Evolutionary conservation across 64 coral and sea anemone genomes (phyloP).

Genomic region (Stichodactyla helianthus): DNA sequence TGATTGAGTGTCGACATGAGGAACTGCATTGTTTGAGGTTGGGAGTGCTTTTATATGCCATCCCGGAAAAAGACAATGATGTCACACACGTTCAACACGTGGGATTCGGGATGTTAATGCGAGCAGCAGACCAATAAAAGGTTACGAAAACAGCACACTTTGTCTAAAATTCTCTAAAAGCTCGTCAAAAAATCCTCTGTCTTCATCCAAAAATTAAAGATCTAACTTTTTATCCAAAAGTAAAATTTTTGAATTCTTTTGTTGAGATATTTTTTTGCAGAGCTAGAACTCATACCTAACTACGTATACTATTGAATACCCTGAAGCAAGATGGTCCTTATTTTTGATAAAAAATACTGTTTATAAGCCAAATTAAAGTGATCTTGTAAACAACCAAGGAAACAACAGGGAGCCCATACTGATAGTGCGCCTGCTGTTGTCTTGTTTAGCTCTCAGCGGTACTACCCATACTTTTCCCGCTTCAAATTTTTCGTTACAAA

Average conservation of each 20-base stretch:
- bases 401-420: background rate
- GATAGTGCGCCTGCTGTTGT: background rate
- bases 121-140: background rate
- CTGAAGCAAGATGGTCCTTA: background rate
- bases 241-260: background rate
- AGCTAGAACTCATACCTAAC: background rate
- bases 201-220: background rate
- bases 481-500: slow-evolving; percentile 26
- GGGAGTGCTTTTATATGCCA: background rate
- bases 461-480: slow-evolving; percentile 3
- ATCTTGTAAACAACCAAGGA: too few species aligned
- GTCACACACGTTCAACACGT: background rate
- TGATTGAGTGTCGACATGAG: background rate
- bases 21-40: background rate
- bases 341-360: too few species aligned
- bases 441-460: slow-evolving; percentile 8
- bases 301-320: background rate
- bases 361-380: too few species aligned
- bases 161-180: background rate
- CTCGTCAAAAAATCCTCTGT: background rate
- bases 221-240: background rate
- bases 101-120: background rate
- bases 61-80: slow-evolving; percentile 1
- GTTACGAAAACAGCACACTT: background rate
- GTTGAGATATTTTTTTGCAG: background rate